Percentiles rank a stretch among this genome's conserved stretches.
phyloP scores from a whole-genome alignment of 1,140 invertebrate species.

The Drosophila virilis region DNA sequence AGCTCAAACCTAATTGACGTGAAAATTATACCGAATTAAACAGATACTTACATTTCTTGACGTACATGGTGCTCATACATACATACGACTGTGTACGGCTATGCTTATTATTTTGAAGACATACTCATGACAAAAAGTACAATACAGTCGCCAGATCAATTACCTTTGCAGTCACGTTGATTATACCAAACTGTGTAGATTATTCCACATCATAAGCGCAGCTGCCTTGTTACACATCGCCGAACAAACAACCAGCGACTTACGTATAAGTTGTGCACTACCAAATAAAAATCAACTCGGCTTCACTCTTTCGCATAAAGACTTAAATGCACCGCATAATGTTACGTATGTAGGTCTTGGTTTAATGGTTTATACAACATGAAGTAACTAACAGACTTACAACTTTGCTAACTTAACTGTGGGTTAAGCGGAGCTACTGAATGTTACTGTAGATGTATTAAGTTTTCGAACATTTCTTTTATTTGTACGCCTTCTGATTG shows the following conservation, averaged over 20 bases:
- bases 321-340: slow-evolving; percentile 3
- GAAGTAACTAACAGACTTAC: neutral
- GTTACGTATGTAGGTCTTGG: neutral
- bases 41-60: slow-evolving; percentile 63
- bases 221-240: slow-evolving; percentile 78
- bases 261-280: neutral
- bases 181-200: neutral
- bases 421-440: slow-evolving; percentile 5
- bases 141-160: neutral
- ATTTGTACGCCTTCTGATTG: slow-evolving; percentile 65
- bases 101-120: neutral
- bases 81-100: slow-evolving; percentile 2
- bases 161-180: neutral
- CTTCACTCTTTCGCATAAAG: neutral
- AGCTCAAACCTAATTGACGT: neutral
- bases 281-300: neutral
- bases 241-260: slow-evolving; percentile 68
- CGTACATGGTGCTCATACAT: slow-evolving; percentile 38
- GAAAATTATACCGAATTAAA: slow-evolving; percentile 38
- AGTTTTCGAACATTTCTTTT: slow-evolving; percentile 76
- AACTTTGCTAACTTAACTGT: neutral
- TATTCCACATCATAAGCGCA: slow-evolving; percentile 37
- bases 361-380: neutral
- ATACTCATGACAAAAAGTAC: neutral
- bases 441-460: slow-evolving; percentile 16